Percentiles rank a stretch among this genome's conserved stretches.
Conservation (phyloP, 2,888 invertebrate genomes). For the Oscheius sp. region DNA sequence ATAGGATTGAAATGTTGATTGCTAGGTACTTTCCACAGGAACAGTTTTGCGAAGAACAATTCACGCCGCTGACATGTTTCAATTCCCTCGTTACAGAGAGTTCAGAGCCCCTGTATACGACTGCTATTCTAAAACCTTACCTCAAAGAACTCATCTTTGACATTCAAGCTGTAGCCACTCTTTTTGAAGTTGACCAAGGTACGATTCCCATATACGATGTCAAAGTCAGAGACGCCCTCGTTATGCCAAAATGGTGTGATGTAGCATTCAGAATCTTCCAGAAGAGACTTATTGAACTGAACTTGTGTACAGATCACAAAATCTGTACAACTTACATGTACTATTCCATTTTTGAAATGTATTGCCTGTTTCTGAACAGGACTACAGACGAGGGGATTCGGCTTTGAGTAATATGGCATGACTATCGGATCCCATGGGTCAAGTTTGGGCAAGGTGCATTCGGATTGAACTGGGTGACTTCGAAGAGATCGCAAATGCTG, state of each 20-base stretch:
- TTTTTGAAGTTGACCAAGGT: neutral
- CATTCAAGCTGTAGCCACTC: neutral
- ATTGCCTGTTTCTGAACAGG: slow-evolving; percentile 43
- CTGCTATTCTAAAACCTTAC: neutral
- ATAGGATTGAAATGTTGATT: too few species aligned
- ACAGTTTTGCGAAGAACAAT: too few species aligned
- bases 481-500: slow-evolving; percentile 38
- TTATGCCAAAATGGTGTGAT: slow-evolving; percentile 46
- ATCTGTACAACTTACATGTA: too few species aligned
- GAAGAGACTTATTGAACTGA: slow-evolving; percentile 41
- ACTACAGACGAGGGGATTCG: slow-evolving; percentile 47
- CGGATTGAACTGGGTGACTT: slow-evolving; percentile 35
- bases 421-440: slow-evolving; percentile 65
- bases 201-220: slow-evolving; percentile 42
- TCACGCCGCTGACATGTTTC: too few species aligned
- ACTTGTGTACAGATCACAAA: slow-evolving; percentile 15
- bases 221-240: slow-evolving; percentile 51
- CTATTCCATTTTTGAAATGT: neutral
- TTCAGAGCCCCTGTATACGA: too few species aligned
- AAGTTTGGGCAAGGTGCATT: slow-evolving; percentile 52
- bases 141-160: slow-evolving; percentile 19
- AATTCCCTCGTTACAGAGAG: too few species aligned
- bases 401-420: slow-evolving; percentile 51
- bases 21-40: too few species aligned
- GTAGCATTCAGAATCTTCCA: slow-evolving; percentile 41